Percentiles rank a stretch among this genome's conserved stretches.
Evolutionary conservation across 92 coral and sea anemone genomes (phyloP).

Genomic region (Actinostola sp.): DNA sequence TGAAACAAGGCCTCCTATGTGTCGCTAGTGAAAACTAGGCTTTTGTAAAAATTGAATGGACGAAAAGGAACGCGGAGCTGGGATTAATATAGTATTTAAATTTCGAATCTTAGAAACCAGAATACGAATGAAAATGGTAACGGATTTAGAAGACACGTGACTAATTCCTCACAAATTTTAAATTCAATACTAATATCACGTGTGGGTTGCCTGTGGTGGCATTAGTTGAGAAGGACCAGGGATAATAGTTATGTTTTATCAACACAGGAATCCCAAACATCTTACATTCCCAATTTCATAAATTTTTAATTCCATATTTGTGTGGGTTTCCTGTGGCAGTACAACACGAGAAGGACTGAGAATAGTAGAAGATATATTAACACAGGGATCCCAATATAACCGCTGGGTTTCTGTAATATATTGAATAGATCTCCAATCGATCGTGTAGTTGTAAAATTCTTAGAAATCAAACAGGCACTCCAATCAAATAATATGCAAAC

Average conservation of each 20-base stretch:
- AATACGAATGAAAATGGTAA: too few relatives aligned
- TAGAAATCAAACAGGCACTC: not conserved
- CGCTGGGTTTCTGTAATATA: not conserved
- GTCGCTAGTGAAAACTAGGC: too few relatives aligned
- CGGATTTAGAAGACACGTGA: too few relatives aligned
- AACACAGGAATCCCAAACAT: not conserved
- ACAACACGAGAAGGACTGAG: not conserved
- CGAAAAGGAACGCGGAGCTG: too few relatives aligned
- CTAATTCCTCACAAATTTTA: not conserved
- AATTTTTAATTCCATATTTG: too few relatives aligned
- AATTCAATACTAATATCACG: not conserved
- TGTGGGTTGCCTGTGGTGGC: not conserved
- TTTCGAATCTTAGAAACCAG: too few relatives aligned
- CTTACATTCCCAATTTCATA: not conserved
- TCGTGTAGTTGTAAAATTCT: not conserved
- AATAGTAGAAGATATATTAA: not conserved
- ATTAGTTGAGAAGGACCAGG: not conserved
- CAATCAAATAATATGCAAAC: not conserved
- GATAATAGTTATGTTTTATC: not conserved
- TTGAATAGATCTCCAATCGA: slow-evolving; percentile 2
- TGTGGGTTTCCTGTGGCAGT: not conserved
- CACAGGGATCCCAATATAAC: slow-evolving; percentile 2
- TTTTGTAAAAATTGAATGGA: too few relatives aligned
- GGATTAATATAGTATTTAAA: too few relatives aligned
- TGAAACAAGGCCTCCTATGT: too few relatives aligned